Evolutionary conservation across 2,888 invertebrate genomes (phyloP).

Genomic region (Saturnia pavonia): DNA sequence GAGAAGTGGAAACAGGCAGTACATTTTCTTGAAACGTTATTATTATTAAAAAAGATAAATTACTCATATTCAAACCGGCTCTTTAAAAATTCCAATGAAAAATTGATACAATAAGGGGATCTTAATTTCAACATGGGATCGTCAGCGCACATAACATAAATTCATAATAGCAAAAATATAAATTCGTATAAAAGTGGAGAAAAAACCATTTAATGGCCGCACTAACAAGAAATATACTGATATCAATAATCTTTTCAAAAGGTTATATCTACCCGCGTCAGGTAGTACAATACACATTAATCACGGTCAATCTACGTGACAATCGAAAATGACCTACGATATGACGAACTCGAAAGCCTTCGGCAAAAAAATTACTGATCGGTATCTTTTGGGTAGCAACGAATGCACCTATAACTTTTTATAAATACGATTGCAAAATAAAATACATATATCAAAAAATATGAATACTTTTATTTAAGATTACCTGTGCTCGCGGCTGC

Average conservation of each 20-base stretch:
- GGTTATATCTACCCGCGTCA: slow-evolving; percentile 20
- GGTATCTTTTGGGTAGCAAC: not conserved
- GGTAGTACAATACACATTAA: slow-evolving; percentile 45
- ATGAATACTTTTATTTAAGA: not conserved
- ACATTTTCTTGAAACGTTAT: too few relatives aligned
- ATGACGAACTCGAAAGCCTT: slow-evolving; percentile 35
- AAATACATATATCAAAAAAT: not conserved
- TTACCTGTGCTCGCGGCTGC: too few relatives aligned
- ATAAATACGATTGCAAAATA: not conserved
- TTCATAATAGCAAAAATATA: not conserved
- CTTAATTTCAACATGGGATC: not conserved
- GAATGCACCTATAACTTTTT: not conserved
- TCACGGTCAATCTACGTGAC: slow-evolving; percentile 50
- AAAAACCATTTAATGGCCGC: slow-evolving; percentile 38
- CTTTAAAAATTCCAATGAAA: not conserved
- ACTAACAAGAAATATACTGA: slow-evolving; percentile 41
- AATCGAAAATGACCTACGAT: slow-evolving; percentile 52
- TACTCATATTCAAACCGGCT: too few relatives aligned
- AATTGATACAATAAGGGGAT: not conserved
- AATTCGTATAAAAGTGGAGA: slow-evolving; percentile 22
- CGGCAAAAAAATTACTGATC: slow-evolving; percentile 38
- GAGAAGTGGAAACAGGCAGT: too few relatives aligned
- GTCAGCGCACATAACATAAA: not conserved
- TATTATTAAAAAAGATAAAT: too few relatives aligned
- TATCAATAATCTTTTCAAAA: slow-evolving; percentile 38